Percentiles rank a stretch among this genome's conserved stretches.
Conservation (phyloP, 2,113 vertebrate species). For the Colinus virginianus region DNA sequence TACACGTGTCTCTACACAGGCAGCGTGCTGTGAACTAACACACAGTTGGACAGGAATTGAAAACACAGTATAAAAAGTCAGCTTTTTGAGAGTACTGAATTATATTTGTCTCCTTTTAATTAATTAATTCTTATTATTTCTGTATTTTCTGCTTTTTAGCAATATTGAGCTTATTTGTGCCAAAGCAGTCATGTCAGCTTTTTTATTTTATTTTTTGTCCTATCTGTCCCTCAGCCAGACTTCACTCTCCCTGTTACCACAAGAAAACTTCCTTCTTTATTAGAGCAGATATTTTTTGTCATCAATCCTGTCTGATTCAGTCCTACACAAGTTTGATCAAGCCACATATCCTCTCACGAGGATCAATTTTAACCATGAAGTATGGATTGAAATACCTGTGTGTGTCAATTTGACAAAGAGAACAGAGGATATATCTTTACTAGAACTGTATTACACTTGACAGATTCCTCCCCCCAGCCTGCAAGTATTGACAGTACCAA, state of each 20-base stretch:
- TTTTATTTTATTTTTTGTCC: not conserved
- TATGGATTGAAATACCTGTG: constrained; percentile 62
- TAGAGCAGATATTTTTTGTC: constrained; percentile 23
- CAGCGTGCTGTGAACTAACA: not conserved
- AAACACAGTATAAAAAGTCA: not conserved
- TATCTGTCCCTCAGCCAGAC: not conserved
- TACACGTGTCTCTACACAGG: not conserved
- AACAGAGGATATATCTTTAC: constrained; percentile 50
- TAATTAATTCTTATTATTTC: not conserved
- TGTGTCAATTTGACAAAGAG: constrained; percentile 57
- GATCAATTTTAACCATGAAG: constrained; percentile 56
- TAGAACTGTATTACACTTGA: constrained; percentile 42
- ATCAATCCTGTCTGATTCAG: constrained; percentile 52
- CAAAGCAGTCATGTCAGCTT: not conserved
- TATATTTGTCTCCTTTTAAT: not conserved
- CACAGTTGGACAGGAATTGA: not conserved
- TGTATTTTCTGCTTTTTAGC: not conserved
- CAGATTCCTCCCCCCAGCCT: constrained; percentile 7
- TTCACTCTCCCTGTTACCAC: not conserved
- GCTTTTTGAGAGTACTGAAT: not conserved
- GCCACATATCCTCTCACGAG: constrained; percentile 47
- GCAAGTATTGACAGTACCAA: not conserved
- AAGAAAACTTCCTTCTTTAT: constrained; percentile 31
- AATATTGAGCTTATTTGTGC: not conserved
- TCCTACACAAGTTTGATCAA: constrained; percentile 52